phyloP scores from a whole-genome alignment of 2,113 vertebrate genomes.

The Rhineura floridana region DNA sequence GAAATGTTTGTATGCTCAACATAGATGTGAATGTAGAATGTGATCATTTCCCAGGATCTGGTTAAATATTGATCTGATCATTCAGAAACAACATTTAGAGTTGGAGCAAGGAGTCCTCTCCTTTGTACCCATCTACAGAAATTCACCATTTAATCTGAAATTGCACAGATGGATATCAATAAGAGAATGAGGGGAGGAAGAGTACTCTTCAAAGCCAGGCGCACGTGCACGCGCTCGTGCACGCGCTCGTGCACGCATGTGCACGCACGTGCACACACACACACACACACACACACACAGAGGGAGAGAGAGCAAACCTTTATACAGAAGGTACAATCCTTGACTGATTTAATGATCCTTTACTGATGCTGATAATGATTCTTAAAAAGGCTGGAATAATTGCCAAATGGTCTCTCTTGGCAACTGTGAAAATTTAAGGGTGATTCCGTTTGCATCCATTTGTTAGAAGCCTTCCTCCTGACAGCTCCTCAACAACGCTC shows the following conservation, averaged over 20 bases:
- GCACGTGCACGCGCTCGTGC: too few species aligned
- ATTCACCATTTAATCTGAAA: neutral
- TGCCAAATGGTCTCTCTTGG: neutral
- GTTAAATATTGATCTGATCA: too few species aligned
- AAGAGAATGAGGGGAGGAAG: neutral
- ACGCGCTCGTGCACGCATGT: too few species aligned
- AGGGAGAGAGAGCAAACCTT: neutral
- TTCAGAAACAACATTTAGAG: neutral
- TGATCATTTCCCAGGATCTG: neutral
- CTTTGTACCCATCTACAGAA: neutral
- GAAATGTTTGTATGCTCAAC: too few species aligned
- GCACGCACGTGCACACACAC: too few species aligned
- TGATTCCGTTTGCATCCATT: conserved; percentile 20
- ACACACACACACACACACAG: too few species aligned
- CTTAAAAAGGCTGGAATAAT: conserved; percentile 2
- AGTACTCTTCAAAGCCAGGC: neutral
- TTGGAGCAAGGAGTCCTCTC: neutral
- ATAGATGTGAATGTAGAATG: neutral
- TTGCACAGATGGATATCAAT: conserved; percentile 15
- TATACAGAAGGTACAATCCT: neutral
- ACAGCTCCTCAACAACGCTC: neutral
- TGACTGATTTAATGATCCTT: neutral
- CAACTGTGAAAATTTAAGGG: conserved; percentile 49
- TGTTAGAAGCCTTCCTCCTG: conserved; percentile 34
- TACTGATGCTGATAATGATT: neutral